Conservation (phyloP, 1,140 invertebrate genomes). For the Eueides isabella region DNA sequence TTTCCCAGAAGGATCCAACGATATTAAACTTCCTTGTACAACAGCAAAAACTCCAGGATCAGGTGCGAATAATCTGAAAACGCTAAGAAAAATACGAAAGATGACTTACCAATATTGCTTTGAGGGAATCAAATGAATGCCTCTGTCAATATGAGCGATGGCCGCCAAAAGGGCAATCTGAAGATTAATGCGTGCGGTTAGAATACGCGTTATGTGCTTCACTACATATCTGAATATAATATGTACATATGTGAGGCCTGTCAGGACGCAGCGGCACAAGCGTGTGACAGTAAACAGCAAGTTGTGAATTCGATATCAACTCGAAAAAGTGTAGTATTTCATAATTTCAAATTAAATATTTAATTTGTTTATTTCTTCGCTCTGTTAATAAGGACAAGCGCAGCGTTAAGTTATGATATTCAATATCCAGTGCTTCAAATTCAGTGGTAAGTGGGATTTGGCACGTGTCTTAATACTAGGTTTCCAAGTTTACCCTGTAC, state of each 20-base stretch:
- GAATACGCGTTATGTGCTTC: neutral
- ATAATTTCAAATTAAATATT: too few species aligned
- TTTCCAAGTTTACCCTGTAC: too few species aligned
- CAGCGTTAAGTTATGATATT: too few species aligned
- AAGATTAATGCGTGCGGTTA: constrained; percentile 6
- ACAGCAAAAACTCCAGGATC: constrained; percentile 1
- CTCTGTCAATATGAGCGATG: constrained; percentile 10
- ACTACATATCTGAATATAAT: neutral
- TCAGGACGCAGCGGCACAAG: too few species aligned
- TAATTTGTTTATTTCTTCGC: too few species aligned
- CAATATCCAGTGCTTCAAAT: too few species aligned
- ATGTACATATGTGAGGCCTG: neutral
- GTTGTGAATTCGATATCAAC: too few species aligned
- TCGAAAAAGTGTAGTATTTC: too few species aligned
- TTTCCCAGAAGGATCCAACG: neutral
- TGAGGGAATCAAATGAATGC: constrained; percentile 8
- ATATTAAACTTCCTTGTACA: neutral
- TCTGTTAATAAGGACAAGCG: too few species aligned
- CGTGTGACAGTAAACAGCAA: too few species aligned
- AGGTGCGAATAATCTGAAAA: constrained; percentile 8
- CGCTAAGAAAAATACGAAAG: constrained; percentile 5
- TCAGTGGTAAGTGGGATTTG: too few species aligned
- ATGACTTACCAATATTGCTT: constrained; percentile 8
- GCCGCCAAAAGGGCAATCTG: constrained; percentile 7
- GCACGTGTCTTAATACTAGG: too few species aligned